A percentile compares a stretch with the other conserved stretches of the same genome.
phyloP scores from a whole-genome alignment of 1,140 invertebrate genomes.

The Diorhabda sublineata region DNA sequence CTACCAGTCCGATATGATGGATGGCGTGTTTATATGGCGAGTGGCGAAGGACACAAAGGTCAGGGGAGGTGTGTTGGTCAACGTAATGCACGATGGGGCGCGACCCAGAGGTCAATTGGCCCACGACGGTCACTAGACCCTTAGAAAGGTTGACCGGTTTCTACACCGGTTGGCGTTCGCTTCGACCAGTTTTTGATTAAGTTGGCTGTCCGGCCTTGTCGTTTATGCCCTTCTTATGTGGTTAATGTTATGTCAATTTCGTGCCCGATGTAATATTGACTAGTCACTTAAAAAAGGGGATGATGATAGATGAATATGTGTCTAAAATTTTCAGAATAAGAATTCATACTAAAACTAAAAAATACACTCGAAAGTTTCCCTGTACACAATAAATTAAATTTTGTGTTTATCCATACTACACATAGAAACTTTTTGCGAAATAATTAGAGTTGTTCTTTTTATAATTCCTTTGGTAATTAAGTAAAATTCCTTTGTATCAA shows the following conservation, averaged over 20 bases:
- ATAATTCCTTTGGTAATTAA: no score
- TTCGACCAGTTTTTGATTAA: slow-evolving; percentile 17
- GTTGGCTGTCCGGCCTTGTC: slow-evolving; percentile 14
- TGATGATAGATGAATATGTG: not conserved
- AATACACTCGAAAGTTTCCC: no score
- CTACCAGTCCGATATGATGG: slow-evolving; percentile 37
- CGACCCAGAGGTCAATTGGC: slow-evolving; percentile 46
- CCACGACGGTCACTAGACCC: slow-evolving; percentile 30
- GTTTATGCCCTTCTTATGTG: slow-evolving; percentile 7
- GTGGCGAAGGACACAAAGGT: slow-evolving; percentile 46
- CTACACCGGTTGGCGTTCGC: not conserved
- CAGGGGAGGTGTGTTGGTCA: slow-evolving; percentile 47
- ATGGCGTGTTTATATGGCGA: slow-evolving; percentile 49
- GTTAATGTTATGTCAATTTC: slow-evolving; percentile 12
- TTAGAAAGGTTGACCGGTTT: slow-evolving; percentile 9
- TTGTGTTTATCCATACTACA: no score
- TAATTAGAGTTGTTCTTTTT: no score
- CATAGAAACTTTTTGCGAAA: no score
- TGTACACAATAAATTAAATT: no score
- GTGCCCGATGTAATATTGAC: slow-evolving; percentile 5
- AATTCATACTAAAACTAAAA: no score
- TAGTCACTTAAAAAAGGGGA: not conserved
- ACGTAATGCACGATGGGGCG: slow-evolving; percentile 42
- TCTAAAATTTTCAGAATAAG: not conserved
- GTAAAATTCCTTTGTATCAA: no score